Evolutionary conservation across 2,797 vertebrate genomes (phyloP).

Genomic region (Anabacerthia variegaticeps): DNA sequence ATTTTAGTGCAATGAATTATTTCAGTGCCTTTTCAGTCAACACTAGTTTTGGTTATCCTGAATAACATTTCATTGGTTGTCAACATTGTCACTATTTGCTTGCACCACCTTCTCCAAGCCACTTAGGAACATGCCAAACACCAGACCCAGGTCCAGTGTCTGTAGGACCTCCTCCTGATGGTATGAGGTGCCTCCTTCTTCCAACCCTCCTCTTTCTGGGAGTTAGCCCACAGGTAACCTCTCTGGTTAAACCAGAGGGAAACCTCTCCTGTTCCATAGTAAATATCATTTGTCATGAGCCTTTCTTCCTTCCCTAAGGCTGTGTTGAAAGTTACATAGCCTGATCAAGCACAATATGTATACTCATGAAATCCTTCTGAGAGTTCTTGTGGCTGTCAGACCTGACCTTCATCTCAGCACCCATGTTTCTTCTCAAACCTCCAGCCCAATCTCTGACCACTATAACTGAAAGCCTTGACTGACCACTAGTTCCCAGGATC

Average conservation of each 20-base stretch:
- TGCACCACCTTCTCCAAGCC: not conserved
- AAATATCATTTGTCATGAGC: not conserved
- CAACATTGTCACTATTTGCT: not conserved
- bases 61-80: not conserved
- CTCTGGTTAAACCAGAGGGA: not conserved
- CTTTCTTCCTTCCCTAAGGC: not conserved
- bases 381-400: not conserved
- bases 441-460: not conserved
- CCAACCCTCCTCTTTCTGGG: not conserved
- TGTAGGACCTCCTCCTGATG: not conserved
- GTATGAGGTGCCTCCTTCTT: rapidly evolving
- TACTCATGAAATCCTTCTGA: not conserved
- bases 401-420: not conserved
- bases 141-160: not conserved
- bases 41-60: not conserved
- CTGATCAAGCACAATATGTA: not conserved
- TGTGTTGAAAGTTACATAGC: not conserved
- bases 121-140: not conserved
- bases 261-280: not conserved
- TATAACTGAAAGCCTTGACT: not conserved
- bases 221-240: not conserved
- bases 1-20: not conserved
- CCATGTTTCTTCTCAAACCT: not conserved
- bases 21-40: not conserved
- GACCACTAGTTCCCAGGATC: not conserved